Percentiles rank a stretch among this genome's conserved stretches.
These are phyloP conservation scores for Amia ocellicauda DNA, from an alignment of 2,113 vertebrate species.

Conservation along the genomic window DNA sequence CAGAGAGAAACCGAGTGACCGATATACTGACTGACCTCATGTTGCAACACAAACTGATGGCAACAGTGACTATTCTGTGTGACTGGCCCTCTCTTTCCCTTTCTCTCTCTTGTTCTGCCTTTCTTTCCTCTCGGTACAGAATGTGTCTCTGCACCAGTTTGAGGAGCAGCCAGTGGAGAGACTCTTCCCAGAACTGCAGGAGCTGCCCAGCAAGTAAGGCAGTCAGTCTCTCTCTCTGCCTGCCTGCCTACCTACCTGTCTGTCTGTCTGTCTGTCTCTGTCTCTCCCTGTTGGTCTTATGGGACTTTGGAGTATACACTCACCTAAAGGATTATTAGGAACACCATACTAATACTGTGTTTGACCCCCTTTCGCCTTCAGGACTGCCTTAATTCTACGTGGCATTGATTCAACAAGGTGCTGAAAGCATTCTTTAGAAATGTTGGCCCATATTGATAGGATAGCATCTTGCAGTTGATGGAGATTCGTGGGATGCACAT, in stretches of 20 bases:
- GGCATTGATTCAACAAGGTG: no score
- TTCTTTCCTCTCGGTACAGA: constrained; percentile 53
- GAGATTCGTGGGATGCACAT: no score
- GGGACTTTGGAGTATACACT: no score
- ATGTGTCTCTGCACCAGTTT: constrained; percentile 85
- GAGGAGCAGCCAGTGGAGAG: constrained; percentile 84
- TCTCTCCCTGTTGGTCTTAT: neutral
- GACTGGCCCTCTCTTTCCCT: constrained; percentile 12
- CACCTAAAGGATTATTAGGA: no score
- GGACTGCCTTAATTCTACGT: no score
- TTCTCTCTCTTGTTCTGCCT: neutral
- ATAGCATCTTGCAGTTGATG: no score
- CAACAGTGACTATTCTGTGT: no score
- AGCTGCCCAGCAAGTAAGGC: constrained; percentile 81
- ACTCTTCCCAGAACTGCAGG: constrained; percentile 80
- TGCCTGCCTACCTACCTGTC: neutral
- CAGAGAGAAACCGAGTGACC: rapidly evolving
- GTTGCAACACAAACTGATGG: no score
- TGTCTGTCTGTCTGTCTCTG: constrained; percentile 15
- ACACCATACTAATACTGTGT: no score
- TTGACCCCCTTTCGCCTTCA: no score
- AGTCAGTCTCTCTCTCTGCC: neutral
- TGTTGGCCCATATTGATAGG: no score
- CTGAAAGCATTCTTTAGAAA: no score
- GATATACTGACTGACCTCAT: neutral